Percentiles rank a stretch among this genome's conserved stretches.
Conservation (phyloP, 2,888 invertebrate genomes). For the Geophilus truncorum region DNA sequence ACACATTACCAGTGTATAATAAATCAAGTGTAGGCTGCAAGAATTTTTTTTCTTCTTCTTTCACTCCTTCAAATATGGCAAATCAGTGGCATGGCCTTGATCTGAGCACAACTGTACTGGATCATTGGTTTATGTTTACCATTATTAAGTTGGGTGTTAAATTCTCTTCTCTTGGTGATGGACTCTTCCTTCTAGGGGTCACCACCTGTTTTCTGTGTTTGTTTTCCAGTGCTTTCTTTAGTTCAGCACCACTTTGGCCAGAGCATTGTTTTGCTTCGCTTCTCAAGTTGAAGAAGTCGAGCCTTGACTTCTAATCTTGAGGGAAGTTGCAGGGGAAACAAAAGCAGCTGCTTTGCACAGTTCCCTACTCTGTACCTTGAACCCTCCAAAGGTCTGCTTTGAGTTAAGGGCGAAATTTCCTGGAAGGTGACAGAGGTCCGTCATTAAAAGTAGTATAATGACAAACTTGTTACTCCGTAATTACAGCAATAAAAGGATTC, state of each 20-base stretch:
- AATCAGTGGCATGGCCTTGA: neutral
- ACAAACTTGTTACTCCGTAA: neutral
- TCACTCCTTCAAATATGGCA: neutral
- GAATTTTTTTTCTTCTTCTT: neutral
- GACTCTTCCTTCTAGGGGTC: neutral
- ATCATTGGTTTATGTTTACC: neutral
- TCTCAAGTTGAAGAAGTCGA: neutral
- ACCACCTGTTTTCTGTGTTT: neutral
- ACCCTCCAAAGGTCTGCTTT: neutral
- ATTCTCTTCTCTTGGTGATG: neutral
- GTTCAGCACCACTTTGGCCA: neutral
- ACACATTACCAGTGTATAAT: no score
- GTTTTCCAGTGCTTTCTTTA: neutral
- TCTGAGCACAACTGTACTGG: neutral
- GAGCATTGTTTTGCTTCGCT: neutral
- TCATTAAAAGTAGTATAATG: neutral
- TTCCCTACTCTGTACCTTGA: neutral
- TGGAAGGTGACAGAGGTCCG: neutral
- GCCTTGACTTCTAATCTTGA: neutral
- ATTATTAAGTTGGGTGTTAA: neutral
- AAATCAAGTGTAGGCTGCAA: neutral
- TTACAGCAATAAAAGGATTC: neutral
- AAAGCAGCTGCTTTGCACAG: neutral
- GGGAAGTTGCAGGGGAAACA: neutral
- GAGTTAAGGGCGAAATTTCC: no score